A percentile compares a stretch with the other conserved stretches of the same genome.
These are phyloP conservation scores for Halesus radiatus DNA, from an alignment of 1,140 invertebrate species.

Conservation along the genomic window DNA sequence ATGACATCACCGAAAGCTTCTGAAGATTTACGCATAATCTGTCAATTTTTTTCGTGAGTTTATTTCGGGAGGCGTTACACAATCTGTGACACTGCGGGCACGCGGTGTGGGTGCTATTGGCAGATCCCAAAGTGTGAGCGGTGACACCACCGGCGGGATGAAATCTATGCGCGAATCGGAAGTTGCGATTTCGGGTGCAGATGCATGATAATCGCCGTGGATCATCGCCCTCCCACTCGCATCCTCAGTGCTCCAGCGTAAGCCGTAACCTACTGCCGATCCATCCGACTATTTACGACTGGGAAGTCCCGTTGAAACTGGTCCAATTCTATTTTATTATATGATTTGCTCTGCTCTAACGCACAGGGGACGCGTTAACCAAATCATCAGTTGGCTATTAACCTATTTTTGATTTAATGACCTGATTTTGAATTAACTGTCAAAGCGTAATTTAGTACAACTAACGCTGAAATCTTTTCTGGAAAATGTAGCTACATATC, in stretches of 20 bases:
- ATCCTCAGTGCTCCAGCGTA: not conserved
- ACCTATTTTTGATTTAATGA: too few species aligned
- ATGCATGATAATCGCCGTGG: slow-evolving; percentile 9
- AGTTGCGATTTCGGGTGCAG: slow-evolving; percentile 30
- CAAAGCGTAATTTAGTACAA: too few species aligned
- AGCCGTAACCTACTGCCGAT: slow-evolving; percentile 1
- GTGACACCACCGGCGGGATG: not conserved
- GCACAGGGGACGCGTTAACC: not conserved
- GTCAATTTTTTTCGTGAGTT: not conserved
- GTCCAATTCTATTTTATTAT: not conserved
- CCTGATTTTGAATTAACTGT: too few species aligned
- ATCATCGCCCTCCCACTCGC: slow-evolving; percentile 13
- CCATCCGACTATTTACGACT: slow-evolving; percentile 1
- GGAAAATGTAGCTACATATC: too few species aligned
- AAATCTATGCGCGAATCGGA: not conserved
- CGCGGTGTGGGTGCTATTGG: slow-evolving; percentile 7
- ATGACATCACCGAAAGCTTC: not conserved
- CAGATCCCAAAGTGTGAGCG: not conserved
- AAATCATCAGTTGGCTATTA: not conserved
- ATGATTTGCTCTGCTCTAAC: too few species aligned
- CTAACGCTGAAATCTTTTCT: too few species aligned
- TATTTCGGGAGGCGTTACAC: slow-evolving; percentile 10
- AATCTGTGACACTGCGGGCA: not conserved
- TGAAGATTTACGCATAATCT: not conserved
- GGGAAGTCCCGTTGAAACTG: not conserved